phyloP scores from a whole-genome alignment of 2,113 vertebrate species.

The Egretta garzetta region DNA sequence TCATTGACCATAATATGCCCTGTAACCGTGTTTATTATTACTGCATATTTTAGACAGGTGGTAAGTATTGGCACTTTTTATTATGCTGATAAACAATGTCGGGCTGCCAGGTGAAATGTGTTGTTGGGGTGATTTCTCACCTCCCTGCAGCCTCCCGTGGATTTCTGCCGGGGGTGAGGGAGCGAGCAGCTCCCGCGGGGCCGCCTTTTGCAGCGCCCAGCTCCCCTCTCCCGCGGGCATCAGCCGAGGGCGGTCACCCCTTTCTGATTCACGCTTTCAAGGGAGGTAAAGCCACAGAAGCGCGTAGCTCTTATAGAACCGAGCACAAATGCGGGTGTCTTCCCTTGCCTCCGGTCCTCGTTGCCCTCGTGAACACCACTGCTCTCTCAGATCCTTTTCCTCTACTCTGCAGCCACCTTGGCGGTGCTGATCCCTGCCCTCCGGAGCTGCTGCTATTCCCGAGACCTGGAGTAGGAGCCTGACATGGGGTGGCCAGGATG shows the following conservation, averaged over 20 bases:
- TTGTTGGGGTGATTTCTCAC: conserved; percentile 72
- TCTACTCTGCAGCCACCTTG: not conserved
- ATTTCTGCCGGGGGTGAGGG: conserved; percentile 14
- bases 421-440: not conserved
- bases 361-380: fast-evolving
- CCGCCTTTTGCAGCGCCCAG: fast-evolving
- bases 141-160: not conserved
- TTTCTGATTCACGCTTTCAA: fast-evolving
- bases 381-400: not conserved
- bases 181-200: not conserved
- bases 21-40: conserved; percentile 70
- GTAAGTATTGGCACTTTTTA: conserved; percentile 77
- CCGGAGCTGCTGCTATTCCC: not conserved
- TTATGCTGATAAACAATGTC: conserved; percentile 74
- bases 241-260: fast-evolving
- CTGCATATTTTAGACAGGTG: conserved; percentile 73
- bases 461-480: not conserved
- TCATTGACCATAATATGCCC: conserved; percentile 64
- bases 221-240: not conserved
- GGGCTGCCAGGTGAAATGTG: conserved; percentile 68
- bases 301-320: not conserved
- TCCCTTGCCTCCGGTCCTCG: fast-evolving
- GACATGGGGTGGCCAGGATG: not conserved
- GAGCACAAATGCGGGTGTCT: not conserved
- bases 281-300: not conserved